Evolutionary conservation across 1,140 invertebrate species (phyloP), one percentile per base, ranked within the genome.

Genomic region (Drosophila sturtevanti): DNA sequence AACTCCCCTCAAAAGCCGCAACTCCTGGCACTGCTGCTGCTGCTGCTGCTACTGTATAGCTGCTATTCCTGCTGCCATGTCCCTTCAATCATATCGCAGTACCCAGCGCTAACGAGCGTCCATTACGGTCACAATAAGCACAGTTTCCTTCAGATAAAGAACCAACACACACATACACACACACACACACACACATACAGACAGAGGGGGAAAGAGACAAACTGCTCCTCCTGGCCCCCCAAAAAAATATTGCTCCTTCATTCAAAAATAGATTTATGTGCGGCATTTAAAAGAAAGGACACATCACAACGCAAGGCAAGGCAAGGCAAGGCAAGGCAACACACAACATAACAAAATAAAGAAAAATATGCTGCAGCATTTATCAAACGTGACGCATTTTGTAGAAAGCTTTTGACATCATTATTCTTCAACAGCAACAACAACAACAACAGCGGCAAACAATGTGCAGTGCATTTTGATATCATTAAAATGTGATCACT

Each of bases 231-330:
- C 9, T 16, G 41, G 10, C 27, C 10, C 27, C 54, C 14, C 27
- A 24, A n/a, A 14, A 80, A 85, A 75, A 85, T 77, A 82, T 86
- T 79, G 84, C 72, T 79, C 77, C 69, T 84, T 84, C 85, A 89
- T 89, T 89, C 84, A 89, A 90, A 90, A 90, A 90, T 90, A 90
- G 84, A 90, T 90, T 90, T 90, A 89, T 90, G 84, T 85, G 65
- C 74, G 85, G 79, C 84, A 87, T 80, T 89, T 79, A 84, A 89
- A 55, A 62, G 59, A 68, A 69, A 84, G 73, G 68, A 80, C 66
- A 75, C 41, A 78, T 68, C 55, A 72, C 56, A 48, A n/a, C n/a
- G n/a, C n/a, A n/a, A n/a, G n/a, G n/a, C 14, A 62, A 52, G 11
- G 7, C 31, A 41, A 73, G 10, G 31, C 38, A 18, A 24, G 21